Base-by-base conservation (phyloP, 2,113 vertebrate genomes). In the Chascanopsetta lugubris region DNA sequence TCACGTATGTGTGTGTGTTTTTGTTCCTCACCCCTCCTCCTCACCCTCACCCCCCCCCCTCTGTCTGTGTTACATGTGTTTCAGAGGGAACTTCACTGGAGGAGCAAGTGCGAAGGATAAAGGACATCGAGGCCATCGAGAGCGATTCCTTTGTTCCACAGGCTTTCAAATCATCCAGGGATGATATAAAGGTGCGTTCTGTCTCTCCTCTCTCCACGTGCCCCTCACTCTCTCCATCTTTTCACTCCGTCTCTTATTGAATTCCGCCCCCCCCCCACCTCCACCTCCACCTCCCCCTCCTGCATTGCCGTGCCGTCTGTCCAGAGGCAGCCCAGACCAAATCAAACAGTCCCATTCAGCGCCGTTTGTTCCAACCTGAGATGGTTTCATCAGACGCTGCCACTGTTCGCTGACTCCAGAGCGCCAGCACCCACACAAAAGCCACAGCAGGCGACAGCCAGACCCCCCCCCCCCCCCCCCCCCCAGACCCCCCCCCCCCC, bases 41-140 rank as follows among this genome's bases (percentile, higher is more conserved):
- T n/a, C n/a, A n/a, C n/a, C n/a, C n/a, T n/a, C n/a, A n/a, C n/a
- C n/a, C n/a, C n/a, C n/a, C n/a, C n/a, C n/a, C n/a, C n/a, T n/a
- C 46, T 59, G 22, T 77, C 49, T 69, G 64, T 87, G 67, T 77
- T 38, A 85, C 65, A 60, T 87, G 80, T 88, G 79, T 84, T 86
- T 85, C 75, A 98, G 97, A 96, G 75, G 95, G 95, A 70, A 75
- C 91, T 85, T 93, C 95, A 80, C 94, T 99, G 3, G 88, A 94
- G 32, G 96, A 98, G 79, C 97, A 99, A 81, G 97, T 96, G 84
- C 96, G 92, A 90, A 89, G 97, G 87, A 95, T 96, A 65, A 98
- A 98, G 91, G 96, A 97, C 75, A 97, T 99, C 60, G 97, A 98
- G 87, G 96, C 95, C 84, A 99, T 99, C 89, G 97, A 99, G 85